phyloP scores from a whole-genome alignment of 1,140 invertebrate genomes.

The Leguminivora glycinivorella region DNA sequence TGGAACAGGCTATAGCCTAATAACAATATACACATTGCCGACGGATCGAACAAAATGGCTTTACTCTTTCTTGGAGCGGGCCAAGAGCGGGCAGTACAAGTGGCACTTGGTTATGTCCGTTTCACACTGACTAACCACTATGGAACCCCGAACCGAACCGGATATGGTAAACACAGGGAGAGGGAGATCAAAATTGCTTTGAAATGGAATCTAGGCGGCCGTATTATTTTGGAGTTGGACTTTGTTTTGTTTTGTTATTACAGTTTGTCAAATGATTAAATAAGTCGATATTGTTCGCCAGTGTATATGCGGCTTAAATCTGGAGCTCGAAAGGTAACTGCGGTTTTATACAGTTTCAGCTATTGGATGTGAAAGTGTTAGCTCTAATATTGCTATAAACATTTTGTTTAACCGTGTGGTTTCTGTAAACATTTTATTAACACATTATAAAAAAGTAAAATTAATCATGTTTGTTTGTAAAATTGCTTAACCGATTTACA shows the following conservation, averaged over 20 bases:
- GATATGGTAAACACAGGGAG: too few species aligned
- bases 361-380: not conserved
- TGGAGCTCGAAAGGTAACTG: not conserved
- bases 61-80: slow-evolving; percentile 19
- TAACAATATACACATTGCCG: too few species aligned
- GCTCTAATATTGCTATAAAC: not conserved
- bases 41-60: not conserved
- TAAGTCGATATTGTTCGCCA: not conserved
- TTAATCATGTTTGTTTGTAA: too few species aligned
- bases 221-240: too few species aligned
- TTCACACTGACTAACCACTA: not conserved
- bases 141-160: too few species aligned
- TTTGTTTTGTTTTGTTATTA: too few species aligned
- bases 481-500: too few species aligned
- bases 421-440: not conserved
- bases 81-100: not conserved
- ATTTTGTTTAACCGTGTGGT: not conserved
- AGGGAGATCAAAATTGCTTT: too few species aligned
- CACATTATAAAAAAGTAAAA: not conserved
- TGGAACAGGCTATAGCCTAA: too few species aligned
- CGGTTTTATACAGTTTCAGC: slow-evolving; percentile 14
- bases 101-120: not conserved
- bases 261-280: too few species aligned
- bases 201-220: too few species aligned
- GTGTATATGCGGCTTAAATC: not conserved